phyloP scores from a whole-genome alignment of 2,113 vertebrate genomes.

The Vidua macroura region DNA sequence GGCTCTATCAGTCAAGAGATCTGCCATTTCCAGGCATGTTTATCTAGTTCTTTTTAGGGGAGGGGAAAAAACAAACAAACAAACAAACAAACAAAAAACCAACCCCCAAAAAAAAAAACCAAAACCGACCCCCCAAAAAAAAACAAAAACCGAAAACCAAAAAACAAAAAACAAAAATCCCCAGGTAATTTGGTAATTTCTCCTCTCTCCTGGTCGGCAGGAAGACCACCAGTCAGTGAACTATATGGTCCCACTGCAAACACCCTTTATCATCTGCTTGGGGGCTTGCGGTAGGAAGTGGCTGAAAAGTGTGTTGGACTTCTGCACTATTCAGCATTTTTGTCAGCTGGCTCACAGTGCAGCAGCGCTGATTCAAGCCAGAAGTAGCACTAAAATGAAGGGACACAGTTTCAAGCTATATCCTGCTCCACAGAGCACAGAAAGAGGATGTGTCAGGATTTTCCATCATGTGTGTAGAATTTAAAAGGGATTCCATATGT shows the following conservation, averaged over 20 bases:
- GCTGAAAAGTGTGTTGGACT: background rate
- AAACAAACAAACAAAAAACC: no score
- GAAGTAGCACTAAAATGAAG: conserved; percentile 41
- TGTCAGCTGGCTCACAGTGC: conserved; percentile 7
- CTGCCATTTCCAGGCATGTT: background rate
- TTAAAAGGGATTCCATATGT: conserved; percentile 38
- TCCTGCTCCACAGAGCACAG: conserved; percentile 3
- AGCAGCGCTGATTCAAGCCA: conserved; percentile 47
- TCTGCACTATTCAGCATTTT: conserved; percentile 43
- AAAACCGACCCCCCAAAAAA: no score
- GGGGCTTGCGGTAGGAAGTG: background rate
- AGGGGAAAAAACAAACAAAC: no score
- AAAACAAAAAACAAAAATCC: no score
- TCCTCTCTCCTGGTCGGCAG: background rate
- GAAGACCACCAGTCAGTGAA: background rate
- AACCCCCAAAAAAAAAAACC: rapidly evolving
- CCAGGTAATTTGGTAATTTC: background rate
- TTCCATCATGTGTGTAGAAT: conserved; percentile 40
- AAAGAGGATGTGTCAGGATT: conserved; percentile 40
- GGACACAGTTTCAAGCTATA: conserved; percentile 25
- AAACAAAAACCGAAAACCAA: no score
- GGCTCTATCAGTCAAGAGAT: background rate
- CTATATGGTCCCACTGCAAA: background rate
- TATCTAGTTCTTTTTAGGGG: background rate
- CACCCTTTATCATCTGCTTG: background rate